Evolutionary conservation across 1,140 invertebrate species (phyloP), one percentile per base, ranked within the genome.

Genomic region (Trachelipus rathkii): DNA sequence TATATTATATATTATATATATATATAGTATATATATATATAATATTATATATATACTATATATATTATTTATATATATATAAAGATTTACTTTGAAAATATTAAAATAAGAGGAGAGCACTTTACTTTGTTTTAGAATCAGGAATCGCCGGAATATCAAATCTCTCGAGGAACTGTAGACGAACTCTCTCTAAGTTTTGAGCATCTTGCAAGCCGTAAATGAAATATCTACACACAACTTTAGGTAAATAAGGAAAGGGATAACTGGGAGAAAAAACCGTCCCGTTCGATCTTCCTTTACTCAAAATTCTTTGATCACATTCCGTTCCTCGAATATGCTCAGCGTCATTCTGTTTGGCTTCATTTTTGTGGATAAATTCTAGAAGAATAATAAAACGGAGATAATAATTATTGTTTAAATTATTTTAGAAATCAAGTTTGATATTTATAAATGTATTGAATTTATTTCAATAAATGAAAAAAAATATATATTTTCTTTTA

Each of bases 231-330:
- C 96, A 98, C 78, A 96, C 93, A 84, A 95, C 92, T 88, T 97
- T 96, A 81, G 91, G 91, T 85, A 95, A 92, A 87, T 97, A 97
- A 70, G 92, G 92, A 87, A 91, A 95, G 82, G 96, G 96, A 88
- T 93, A 98, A 87, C 96, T 96, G 79, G 96, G 96, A 87, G 95
- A 96, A 86, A 92, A 94, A 79, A 98, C 93, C 84, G 88, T 91
- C 81, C 96, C 96, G 81, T 89, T 91, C 68, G 93, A 95, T 87
- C 95, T 92, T 86, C 94, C 94, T 87, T 92, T 91, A 86, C 93
- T 95, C 82, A 97, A 89, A 83, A 98, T 96, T 86, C 95, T 94
- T 86, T 97, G 95, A 87, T 98, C 96, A 89, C 96, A 98, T 87
- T 97, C 96, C 81, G 94, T 95, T 82, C 95, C 95, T 83, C 93